Evolutionary conservation across 1,140 invertebrate species (phyloP).

Genomic region (Rhopalosiphum padi): DNA sequence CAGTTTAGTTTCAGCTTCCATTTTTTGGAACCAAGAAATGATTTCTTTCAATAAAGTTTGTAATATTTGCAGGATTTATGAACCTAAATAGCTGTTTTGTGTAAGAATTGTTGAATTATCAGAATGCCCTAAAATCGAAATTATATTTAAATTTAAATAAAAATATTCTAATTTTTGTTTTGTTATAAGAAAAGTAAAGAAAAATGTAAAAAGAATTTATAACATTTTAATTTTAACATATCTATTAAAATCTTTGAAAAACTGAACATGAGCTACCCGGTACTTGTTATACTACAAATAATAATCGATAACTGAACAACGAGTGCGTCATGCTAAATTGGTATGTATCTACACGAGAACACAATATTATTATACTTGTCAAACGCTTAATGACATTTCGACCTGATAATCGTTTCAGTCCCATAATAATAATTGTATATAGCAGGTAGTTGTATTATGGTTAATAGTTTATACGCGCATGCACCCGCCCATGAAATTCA

Average conservation of each 20-base stretch:
- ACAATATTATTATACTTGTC: no score
- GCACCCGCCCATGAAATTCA: no score
- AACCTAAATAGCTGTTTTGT: not conserved
- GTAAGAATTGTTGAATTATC: not conserved
- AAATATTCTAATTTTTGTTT: not conserved
- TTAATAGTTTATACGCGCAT: no score
- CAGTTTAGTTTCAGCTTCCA: slow-evolving; percentile 9
- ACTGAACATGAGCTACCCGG: not conserved
- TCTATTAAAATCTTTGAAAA: not conserved
- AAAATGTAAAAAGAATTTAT: not conserved
- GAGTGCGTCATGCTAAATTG: no score
- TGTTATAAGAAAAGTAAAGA: not conserved
- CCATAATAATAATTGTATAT: no score
- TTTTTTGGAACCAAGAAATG: not conserved
- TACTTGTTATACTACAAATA: not conserved
- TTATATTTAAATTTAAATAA: no score
- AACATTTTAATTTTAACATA: not conserved
- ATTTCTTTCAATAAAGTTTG: not conserved
- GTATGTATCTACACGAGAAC: no score
- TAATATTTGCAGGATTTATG: not conserved
- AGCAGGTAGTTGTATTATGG: no score
- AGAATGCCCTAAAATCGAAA: no score
- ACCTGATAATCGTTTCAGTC: no score
- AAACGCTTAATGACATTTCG: no score
- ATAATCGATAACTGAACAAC: no score